phyloP scores from a whole-genome alignment of 2,888 invertebrate species.

The Hermaeophaga mercurialis region DNA sequence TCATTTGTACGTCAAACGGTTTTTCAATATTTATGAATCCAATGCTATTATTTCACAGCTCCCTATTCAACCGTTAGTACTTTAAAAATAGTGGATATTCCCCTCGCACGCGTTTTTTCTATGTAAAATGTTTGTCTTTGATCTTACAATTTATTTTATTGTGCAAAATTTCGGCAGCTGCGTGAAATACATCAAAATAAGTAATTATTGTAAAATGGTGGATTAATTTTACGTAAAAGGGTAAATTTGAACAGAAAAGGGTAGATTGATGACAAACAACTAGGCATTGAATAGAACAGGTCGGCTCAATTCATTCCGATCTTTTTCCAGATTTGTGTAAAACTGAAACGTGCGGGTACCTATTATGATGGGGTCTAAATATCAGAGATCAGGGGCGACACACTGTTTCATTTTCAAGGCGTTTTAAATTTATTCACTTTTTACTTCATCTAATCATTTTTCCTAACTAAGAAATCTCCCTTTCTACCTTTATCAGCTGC shows the following conservation, averaged over 20 bases:
- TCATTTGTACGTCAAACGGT: slow-evolving; percentile 6
- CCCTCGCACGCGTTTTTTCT: slow-evolving; percentile 29
- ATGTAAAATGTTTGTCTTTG: slow-evolving; percentile 50
- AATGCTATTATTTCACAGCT: slow-evolving; percentile 3
- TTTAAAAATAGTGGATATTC: slow-evolving; percentile 28
- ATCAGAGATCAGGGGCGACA: no score
- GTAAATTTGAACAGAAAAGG: slow-evolving; percentile 54
- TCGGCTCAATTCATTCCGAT: slow-evolving; percentile 32
- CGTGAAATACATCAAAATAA: slow-evolving; percentile 54
- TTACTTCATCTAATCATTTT: no score
- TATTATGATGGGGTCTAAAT: slow-evolving; percentile 39
- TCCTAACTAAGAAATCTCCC: no score
- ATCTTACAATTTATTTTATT: slow-evolving; percentile 47
- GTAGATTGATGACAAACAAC: slow-evolving; percentile 54
- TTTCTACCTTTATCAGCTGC: no score
- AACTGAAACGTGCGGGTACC: slow-evolving; percentile 43
- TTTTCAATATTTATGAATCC: slow-evolving; percentile 6
- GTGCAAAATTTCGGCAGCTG: slow-evolving; percentile 51
- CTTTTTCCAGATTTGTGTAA: slow-evolving; percentile 48
- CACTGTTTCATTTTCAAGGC: no score
- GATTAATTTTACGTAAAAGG: slow-evolving; percentile 57
- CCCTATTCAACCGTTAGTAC: slow-evolving; percentile 26
- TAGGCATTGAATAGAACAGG: slow-evolving; percentile 41
- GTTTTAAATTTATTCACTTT: no score
- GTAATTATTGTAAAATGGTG: slow-evolving; percentile 58